Conservation (phyloP, 2,888 invertebrate genomes). For the Dryocosmus kuriphilus region DNA sequence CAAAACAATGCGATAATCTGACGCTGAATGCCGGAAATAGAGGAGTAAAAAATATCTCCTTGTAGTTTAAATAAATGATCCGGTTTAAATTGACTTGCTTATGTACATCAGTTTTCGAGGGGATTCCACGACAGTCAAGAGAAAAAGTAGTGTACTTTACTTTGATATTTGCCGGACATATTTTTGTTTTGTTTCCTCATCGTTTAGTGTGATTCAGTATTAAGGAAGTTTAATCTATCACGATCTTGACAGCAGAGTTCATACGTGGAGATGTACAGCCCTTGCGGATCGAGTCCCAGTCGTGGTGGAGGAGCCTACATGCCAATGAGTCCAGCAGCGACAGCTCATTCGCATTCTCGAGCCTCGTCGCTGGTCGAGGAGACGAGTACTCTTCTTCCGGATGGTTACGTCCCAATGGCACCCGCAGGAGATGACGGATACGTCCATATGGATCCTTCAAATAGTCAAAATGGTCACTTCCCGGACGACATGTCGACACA, state of each 20-base stretch:
- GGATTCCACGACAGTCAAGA: background rate
- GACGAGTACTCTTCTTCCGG: slow-evolving; percentile 70
- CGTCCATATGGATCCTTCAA: slow-evolving; percentile 82
- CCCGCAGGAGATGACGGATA: slow-evolving; percentile 80
- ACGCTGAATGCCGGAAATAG: background rate
- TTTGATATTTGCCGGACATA: background rate
- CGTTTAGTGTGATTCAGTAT: slow-evolving; percentile 16
- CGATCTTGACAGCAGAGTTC: slow-evolving; percentile 72
- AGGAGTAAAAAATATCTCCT: background rate
- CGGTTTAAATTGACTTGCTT: background rate
- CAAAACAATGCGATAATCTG: background rate
- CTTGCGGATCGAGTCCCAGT: slow-evolving; percentile 79
- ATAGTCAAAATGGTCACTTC: slow-evolving; percentile 70
- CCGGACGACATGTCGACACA: slow-evolving; percentile 80
- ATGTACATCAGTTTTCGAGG: background rate
- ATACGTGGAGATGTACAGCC: slow-evolving; percentile 80
- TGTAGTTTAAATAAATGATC: background rate
- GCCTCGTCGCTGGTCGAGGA: slow-evolving; percentile 82
- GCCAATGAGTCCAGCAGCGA: slow-evolving; percentile 79
- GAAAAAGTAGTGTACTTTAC: background rate
- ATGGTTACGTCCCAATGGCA: slow-evolving; percentile 85
- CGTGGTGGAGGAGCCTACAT: slow-evolving; percentile 78
- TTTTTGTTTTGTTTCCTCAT: slow-evolving; percentile 1
- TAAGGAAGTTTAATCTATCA: slow-evolving; percentile 5
- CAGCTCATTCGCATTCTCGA: slow-evolving; percentile 80